Base-by-base conservation (phyloP, 2,113 vertebrate genomes). In the Melanostigma gelatinosum region DNA sequence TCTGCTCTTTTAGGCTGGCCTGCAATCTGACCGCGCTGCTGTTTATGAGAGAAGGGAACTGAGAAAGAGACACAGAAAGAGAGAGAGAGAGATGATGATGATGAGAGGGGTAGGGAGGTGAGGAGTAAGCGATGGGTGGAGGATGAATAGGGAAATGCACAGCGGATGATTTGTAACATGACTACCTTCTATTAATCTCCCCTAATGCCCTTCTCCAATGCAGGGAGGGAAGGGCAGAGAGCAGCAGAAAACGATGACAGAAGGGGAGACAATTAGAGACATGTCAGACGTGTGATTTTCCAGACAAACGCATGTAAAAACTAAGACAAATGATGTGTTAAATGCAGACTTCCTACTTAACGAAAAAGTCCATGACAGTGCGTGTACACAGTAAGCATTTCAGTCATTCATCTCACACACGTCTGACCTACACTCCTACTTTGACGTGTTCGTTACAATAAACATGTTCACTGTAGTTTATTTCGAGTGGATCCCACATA, bases 81-180 rank as follows among this genome's bases (percentile, higher is more conserved):
- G 24, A 64, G 75, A 69, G 54, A 72, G 79, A 68, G 80, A 77
- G 46, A 73, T 15, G 55, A 15, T 58, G 55, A 29, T 58, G 78
- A 72, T 72, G 65, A 76, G 55, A 82, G 58, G 40, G 64, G 55
- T 50, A 46, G 68, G 69, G 60, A 71, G 83, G 77, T 72, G 66
- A 85, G 62, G 77, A 82, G 79, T 78, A 79, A 84, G 55, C 13
- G 32, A 72, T 55, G 80, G 74, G 34, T 64, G 75, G 70, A 88
- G 84, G 70, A 90, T 91, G 73, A 90, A 91, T 81, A 87, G 90
- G 66, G 83, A 84, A 91, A 88, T 81, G 89, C 76, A 77, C 83
- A 65, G 77, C 27, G 4, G 77, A 91, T 91, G 89, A 92, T 93
- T 93, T 93, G 88, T 91, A 89, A 92, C 91, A 83, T 81, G 82